phyloP scores from a whole-genome alignment of 2,113 vertebrate species.

The Ctenodactylus gundi region DNA sequence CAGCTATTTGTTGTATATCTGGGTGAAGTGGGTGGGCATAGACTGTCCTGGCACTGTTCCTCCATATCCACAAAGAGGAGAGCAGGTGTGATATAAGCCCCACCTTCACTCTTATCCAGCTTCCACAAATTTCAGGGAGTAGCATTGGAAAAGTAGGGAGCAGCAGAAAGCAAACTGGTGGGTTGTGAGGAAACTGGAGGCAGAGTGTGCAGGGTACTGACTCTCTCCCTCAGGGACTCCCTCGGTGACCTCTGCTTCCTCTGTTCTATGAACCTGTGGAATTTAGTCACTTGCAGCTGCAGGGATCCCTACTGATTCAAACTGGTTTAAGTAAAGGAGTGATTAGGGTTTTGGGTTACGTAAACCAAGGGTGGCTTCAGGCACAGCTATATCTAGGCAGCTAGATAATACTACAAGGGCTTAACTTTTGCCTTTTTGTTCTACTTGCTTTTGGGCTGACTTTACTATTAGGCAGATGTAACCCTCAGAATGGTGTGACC shows the following conservation, averaged over 20 bases:
- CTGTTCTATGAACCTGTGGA: neutral
- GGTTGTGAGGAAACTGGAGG: neutral
- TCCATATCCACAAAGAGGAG: neutral
- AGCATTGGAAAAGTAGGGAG: neutral
- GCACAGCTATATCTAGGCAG: neutral
- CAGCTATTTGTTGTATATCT: conserved; percentile 61
- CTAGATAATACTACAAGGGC: neutral
- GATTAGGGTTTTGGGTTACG: neutral
- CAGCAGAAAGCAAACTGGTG: neutral
- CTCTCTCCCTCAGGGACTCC: neutral
- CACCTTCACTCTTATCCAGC: neutral
- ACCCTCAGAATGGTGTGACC: accelerated
- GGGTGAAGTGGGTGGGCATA: neutral
- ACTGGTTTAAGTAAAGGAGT: neutral
- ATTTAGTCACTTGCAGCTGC: neutral
- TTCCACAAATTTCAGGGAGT: accelerated
- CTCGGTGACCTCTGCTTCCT: neutral
- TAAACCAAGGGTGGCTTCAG: neutral
- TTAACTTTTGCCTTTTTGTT: accelerated
- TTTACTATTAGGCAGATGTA: neutral
- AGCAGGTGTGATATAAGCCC: accelerated
- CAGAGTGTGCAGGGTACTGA: neutral
- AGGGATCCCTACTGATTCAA: neutral
- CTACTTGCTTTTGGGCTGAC: neutral
- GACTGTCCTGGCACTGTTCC: conserved; percentile 3